Conservation (phyloP, 1,140 invertebrate genomes). For the Platyscapa corneri region DNA sequence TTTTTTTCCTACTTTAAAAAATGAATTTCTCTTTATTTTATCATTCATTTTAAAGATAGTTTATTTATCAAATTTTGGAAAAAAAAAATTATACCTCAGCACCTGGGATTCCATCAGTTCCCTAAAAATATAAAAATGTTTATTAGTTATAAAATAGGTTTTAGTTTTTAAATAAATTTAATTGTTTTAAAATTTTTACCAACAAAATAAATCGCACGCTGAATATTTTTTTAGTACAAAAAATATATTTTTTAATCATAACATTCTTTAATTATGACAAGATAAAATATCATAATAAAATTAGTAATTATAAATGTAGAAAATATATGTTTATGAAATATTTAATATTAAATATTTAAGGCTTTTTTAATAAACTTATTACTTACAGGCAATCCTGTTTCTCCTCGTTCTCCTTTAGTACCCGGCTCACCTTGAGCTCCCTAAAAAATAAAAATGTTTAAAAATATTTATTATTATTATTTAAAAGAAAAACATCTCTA, state of each 20-base stretch:
- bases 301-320: not conserved
- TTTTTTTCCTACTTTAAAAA: not conserved
- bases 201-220: not conserved
- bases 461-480: not conserved
- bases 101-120: conserved; percentile 93
- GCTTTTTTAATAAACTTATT: conserved; percentile 43
- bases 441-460: conserved; percentile 75
- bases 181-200: not conserved
- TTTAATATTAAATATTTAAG: not conserved
- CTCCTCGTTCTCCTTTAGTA: conserved; percentile 91
- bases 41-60: not conserved
- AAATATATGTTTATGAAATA: not conserved
- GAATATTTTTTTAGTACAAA: not conserved
- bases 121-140: conserved; percentile 78
- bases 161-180: not conserved
- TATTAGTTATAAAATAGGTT: not conserved
- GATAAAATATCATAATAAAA: no score
- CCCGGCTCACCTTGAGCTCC: conserved; percentile 93
- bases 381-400: conserved; percentile 93
- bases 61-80: not conserved
- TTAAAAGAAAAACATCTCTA: not conserved
- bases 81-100: conserved; percentile 82
- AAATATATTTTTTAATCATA: not conserved
- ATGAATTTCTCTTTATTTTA: not conserved
- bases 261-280: no score